Conservation (phyloP, 2,797 vertebrate genomes). For the Knipowitschia caucasica region DNA sequence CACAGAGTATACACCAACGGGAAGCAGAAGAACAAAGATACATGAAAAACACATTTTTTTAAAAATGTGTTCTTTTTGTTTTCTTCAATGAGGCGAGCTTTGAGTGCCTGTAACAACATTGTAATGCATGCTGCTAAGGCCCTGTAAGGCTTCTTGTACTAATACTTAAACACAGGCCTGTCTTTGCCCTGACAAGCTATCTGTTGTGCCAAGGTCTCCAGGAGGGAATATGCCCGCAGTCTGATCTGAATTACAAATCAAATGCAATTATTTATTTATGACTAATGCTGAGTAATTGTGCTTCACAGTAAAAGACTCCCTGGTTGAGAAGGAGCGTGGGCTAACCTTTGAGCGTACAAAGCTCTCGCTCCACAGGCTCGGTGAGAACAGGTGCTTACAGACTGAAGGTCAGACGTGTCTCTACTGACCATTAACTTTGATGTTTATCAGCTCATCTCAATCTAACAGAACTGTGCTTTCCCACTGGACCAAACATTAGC, state of each 20-base stretch:
- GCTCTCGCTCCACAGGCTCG: constrained; percentile 9
- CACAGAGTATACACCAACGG: constrained; percentile 22
- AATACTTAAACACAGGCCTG: constrained; percentile 59
- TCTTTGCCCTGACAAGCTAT: constrained; percentile 67
- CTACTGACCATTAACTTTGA: constrained; percentile 20
- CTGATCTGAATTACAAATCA: constrained; percentile 74
- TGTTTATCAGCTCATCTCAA: constrained; percentile 47
- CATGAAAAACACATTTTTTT: constrained; percentile 40
- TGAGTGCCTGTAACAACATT: constrained; percentile 33
- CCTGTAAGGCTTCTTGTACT: constrained; percentile 45
- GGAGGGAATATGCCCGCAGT: constrained; percentile 46
- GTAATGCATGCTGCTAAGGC: constrained; percentile 33
- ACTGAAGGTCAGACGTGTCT: constrained; percentile 28
- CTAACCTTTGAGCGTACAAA: constrained; percentile 16
- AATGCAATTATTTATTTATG: constrained; percentile 76
- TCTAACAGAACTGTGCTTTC: constrained; percentile 42
- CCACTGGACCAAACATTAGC: constrained; percentile 46
- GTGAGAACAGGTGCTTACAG: constrained; percentile 9
- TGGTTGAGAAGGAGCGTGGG: constrained; percentile 28
- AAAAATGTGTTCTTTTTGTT: constrained; percentile 55
- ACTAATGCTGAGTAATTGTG: constrained; percentile 74
- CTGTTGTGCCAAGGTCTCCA: constrained; percentile 62
- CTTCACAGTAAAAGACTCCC: constrained; percentile 24
- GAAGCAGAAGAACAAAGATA: constrained; percentile 27
- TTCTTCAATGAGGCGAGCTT: constrained; percentile 39